Conservation (phyloP, 2,888 invertebrate genomes). For the Drosophila limbata region DNA sequence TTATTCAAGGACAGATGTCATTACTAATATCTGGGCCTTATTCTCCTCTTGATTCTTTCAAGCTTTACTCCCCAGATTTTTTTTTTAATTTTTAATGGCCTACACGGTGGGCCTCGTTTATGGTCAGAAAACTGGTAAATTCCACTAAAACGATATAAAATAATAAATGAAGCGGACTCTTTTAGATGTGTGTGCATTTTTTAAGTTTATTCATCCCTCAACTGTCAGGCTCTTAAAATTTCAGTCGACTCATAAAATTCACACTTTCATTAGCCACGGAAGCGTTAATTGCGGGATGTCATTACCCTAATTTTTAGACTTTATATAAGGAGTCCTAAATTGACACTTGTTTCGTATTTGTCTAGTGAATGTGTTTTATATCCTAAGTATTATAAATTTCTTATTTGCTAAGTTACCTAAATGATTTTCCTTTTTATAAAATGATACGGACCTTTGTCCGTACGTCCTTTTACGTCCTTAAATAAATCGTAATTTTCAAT, state of each 20-base stretch:
- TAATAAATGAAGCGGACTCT: slow-evolving; percentile 38
- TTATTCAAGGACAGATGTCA: neutral
- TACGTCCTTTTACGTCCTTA: too few species aligned
- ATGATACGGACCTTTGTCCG: too few species aligned
- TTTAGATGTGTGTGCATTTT: slow-evolving; percentile 32
- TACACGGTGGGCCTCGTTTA: slow-evolving; percentile 49
- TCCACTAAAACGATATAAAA: slow-evolving; percentile 36
- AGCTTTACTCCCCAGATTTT: slow-evolving; percentile 5
- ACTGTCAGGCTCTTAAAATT: slow-evolving; percentile 62
- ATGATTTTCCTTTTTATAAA: too few species aligned
- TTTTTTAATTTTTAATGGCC: slow-evolving; percentile 27
- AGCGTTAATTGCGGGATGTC: slow-evolving; percentile 29
- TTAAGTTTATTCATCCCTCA: slow-evolving; percentile 40
- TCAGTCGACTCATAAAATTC: slow-evolving; percentile 66
- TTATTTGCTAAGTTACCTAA: neutral
- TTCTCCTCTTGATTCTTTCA: neutral
- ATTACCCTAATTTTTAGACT: slow-evolving; percentile 37
- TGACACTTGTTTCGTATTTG: neutral
- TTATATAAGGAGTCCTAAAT: slow-evolving; percentile 27
- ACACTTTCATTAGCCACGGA: slow-evolving; percentile 46
- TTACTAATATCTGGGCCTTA: neutral
- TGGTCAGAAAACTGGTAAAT: slow-evolving; percentile 34
- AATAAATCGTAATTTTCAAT: too few species aligned
- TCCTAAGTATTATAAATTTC: neutral
- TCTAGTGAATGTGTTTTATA: neutral